These are phyloP conservation scores for Hipparchia semele DNA, from an alignment of 2,888 invertebrate genomes.

Conservation along the genomic window DNA sequence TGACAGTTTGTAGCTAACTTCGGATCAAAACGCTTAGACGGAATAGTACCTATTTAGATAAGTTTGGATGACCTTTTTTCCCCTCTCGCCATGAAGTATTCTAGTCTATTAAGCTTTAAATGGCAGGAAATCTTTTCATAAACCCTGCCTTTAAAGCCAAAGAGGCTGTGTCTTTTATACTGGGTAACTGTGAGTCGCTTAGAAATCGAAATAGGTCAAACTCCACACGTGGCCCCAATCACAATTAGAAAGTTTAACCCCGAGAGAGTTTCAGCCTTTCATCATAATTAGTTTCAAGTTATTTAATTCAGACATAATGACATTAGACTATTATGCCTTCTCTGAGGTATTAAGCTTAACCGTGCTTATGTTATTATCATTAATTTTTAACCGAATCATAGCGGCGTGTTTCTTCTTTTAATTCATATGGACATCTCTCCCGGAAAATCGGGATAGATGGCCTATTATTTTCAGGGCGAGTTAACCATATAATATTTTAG, in stretches of 20 bases:
- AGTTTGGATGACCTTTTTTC: neutral
- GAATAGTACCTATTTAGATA: neutral
- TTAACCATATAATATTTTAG: too few species aligned
- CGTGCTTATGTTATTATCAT: neutral
- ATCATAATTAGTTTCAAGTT: constrained; percentile 18
- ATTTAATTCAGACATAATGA: constrained; percentile 9
- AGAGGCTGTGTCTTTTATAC: constrained; percentile 12
- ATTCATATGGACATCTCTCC: too few species aligned
- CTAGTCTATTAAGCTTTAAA: constrained; percentile 8
- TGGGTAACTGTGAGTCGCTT: neutral
- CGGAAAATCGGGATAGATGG: too few species aligned
- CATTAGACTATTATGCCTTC: neutral
- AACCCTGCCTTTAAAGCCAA: neutral
- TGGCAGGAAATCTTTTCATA: constrained; percentile 14
- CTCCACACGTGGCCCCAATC: constrained; percentile 25
- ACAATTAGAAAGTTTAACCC: constrained; percentile 29
- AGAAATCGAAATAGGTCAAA: constrained; percentile 27
- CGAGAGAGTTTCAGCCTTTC: constrained; percentile 9
- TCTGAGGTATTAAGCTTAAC: neutral
- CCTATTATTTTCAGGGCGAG: too few species aligned
- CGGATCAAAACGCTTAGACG: neutral
- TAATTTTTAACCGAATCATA: neutral
- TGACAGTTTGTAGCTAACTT: constrained; percentile 1
- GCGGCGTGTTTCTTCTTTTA: too few species aligned
- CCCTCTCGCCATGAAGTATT: neutral